phyloP scores from a whole-genome alignment of 2,797 vertebrate species.

The Sarcoramphus papa region DNA sequence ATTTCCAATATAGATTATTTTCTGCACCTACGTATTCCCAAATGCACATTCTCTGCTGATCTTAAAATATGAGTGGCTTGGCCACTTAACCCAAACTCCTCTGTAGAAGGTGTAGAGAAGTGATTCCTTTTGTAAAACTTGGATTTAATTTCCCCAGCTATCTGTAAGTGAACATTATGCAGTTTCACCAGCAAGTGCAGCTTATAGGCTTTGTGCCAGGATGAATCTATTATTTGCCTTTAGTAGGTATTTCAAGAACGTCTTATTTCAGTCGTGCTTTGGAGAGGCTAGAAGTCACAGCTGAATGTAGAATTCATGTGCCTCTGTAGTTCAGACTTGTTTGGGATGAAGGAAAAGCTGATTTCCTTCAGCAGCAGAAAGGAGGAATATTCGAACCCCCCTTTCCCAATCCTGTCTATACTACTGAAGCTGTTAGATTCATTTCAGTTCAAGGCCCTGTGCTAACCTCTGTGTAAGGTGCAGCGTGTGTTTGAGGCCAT shows the following conservation, averaged over 20 bases:
- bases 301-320: not conserved
- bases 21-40: not conserved
- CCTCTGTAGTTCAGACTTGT: not conserved
- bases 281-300: not conserved
- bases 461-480: not conserved
- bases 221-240: not conserved
- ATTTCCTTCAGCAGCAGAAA: not conserved
- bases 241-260: constrained; percentile 16
- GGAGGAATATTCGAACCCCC: not conserved
- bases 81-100: not conserved
- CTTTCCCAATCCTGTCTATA: not conserved
- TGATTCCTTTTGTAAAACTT: not conserved
- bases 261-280: not conserved
- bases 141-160: not conserved
- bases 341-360: not conserved
- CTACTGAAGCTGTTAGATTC: not conserved
- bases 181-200: not conserved
- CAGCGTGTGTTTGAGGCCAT: not conserved
- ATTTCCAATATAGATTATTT: not conserved
- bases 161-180: not conserved
- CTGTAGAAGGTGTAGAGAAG: not conserved
- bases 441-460: not conserved
- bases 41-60: not conserved
- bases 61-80: not conserved
- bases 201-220: not conserved